These are phyloP conservation scores for Neodontobutis hainanensis DNA, from an alignment of 2,113 vertebrate species.

Conservation along the genomic window DNA sequence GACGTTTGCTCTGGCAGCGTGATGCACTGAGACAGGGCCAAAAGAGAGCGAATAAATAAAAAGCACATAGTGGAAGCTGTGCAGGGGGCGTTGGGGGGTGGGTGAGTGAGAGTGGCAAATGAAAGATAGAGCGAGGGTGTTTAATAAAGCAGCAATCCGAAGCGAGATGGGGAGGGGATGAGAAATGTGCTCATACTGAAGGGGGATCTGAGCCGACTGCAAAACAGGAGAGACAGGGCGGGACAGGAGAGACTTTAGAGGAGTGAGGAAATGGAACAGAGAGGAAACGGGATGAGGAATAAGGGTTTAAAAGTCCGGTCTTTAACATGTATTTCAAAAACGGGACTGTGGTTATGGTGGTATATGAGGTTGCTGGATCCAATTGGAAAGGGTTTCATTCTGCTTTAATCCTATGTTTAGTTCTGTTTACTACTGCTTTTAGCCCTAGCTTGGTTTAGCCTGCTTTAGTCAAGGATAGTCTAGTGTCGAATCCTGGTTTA, in stretches of 20 bases:
- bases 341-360: too few species aligned
- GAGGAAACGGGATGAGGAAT: not conserved
- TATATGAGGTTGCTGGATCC: too few species aligned
- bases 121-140: conserved; percentile 75
- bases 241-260: conserved; percentile 43
- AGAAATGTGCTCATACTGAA: conserved; percentile 74
- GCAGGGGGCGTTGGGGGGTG: conserved; percentile 10
- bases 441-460: too few species aligned
- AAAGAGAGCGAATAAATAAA: conserved; percentile 56
- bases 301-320: too few species aligned
- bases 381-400: too few species aligned
- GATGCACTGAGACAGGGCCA: conserved; percentile 28
- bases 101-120: conserved; percentile 63
- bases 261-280: conserved; percentile 31
- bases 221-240: conserved; percentile 54
- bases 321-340: too few species aligned
- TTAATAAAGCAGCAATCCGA: conserved; percentile 76
- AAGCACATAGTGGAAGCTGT: conserved; percentile 11
- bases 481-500: too few species aligned
- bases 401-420: too few species aligned
- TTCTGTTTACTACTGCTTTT: too few species aligned
- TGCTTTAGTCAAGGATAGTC: too few species aligned
- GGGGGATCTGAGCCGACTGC: conserved; percentile 74
- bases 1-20: conserved; percentile 31
- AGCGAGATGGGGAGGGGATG: conserved; percentile 68